Base-by-base conservation (phyloP, 2,888 invertebrate species). In the Macaria notata region DNA sequence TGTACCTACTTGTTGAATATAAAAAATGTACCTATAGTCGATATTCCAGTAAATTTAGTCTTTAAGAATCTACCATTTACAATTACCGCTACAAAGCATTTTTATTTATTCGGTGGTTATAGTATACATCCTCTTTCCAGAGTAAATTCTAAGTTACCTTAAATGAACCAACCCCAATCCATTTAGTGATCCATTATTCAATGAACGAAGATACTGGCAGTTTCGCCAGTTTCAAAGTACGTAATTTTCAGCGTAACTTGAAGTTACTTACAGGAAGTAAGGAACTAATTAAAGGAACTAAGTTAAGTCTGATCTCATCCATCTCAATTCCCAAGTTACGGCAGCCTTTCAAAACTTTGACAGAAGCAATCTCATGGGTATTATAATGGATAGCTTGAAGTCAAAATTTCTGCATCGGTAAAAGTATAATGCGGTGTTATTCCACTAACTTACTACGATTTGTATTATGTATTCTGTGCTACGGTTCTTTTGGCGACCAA, bases 251-350 rank as follows among this genome's bases (percentile, higher is more conserved):
- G 19, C 19, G 19, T 19, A 19, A 19, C 19, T 19, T 19, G 19
- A 19, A 19, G 19, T 19, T 19, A 41, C 41, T 41, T 9, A n/a
- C 31, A 6, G 36, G 7, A 44, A 46, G 36, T 31, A 4, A 1
- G 9, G 29, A 31, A 30, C 6, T 6, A 31, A n/a, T n/a, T n/a
- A n/a, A 4, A 1, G 9, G 29, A 31, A 46, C 30, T 7, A 33
- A 46, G 49, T 50, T 43, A 56, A 59, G 31, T 59, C 45, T 4
- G 31, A 54, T 44, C 51, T 45, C 51, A 49, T 59, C 48, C 51
- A 55, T 59, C 59, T 48, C 30, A 19, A 30, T 45, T 52, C 6
- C 6, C 3, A 59, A 44, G 50, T 59, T 39, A 5, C 29, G 31
- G 38, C 31, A 9, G 45, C 50, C 44, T 44, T 48, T 59, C 48